Percentiles rank a stretch among this genome's conserved stretches.
phyloP scores from a whole-genome alignment of 2,113 vertebrate species.

The Numenius arquata region DNA sequence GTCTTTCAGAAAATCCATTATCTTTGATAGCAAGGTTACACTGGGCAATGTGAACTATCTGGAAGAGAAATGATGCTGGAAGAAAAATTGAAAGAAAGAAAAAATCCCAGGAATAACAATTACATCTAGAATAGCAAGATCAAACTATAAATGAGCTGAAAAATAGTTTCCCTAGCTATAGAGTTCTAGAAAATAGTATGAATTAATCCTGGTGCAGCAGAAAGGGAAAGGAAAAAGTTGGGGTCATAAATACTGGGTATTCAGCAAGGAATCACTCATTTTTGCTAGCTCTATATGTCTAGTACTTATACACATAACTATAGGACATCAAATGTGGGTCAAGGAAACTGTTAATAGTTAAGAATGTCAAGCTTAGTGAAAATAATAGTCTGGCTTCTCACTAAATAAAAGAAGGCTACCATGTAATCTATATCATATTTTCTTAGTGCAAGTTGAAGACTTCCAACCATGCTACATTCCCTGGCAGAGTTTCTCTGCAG shows the following conservation, averaged over 20 bases:
- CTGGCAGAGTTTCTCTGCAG: neutral
- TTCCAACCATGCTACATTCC: neutral
- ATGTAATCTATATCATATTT: neutral
- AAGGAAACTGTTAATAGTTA: neutral
- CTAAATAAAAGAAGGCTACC: neutral
- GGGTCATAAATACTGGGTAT: neutral
- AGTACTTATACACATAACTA: neutral
- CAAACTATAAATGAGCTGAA: neutral
- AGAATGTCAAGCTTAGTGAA: neutral
- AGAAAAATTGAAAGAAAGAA: neutral
- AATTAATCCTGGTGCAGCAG: neutral
- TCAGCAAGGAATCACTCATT: neutral
- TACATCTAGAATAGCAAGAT: neutral
- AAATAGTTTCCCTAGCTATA: neutral
- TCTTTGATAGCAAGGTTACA: slow-evolving; percentile 48
- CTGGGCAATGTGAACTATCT: neutral
- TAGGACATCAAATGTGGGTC: neutral
- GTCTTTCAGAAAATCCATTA: slow-evolving; percentile 34
- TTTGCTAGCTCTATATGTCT: neutral
- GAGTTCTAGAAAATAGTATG: neutral
- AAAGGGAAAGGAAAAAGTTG: neutral
- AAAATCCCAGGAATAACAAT: neutral
- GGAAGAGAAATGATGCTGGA: neutral
- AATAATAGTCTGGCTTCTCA: neutral
- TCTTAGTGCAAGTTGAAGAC: neutral